Evolutionary conservation across 2,797 vertebrate genomes (phyloP).

Genomic region (Calcarius lapponicus): DNA sequence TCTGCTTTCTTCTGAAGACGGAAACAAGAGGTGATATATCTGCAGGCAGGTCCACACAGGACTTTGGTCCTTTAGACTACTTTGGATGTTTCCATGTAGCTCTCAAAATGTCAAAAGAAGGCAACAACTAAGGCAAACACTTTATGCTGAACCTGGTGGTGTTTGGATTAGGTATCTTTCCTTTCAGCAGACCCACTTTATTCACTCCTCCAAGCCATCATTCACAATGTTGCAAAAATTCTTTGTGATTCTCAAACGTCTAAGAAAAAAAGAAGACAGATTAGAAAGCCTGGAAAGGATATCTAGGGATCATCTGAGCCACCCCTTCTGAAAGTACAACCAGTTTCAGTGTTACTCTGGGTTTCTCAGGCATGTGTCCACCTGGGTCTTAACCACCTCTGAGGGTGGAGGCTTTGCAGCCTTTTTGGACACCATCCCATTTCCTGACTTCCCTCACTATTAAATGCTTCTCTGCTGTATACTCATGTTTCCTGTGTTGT

Average conservation of each 20-base stretch:
- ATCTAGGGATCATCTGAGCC: neutral
- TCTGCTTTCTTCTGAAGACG: neutral
- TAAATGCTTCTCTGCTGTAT: neutral
- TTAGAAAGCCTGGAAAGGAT: neutral
- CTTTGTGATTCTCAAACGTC: neutral
- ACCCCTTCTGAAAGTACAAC: neutral
- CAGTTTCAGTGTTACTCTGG: neutral
- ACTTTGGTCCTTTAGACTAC: neutral
- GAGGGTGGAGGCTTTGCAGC: neutral
- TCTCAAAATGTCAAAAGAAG: neutral
- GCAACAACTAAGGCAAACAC: neutral
- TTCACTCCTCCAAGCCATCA: neutral
- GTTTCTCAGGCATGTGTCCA: neutral
- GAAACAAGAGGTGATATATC: neutral
- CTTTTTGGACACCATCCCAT: neutral
- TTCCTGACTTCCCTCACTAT: neutral
- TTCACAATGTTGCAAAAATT: neutral
- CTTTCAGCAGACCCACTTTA: neutral
- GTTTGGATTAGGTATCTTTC: neutral
- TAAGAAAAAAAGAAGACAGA: neutral
- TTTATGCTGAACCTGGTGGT: neutral
- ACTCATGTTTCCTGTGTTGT: accelerated
- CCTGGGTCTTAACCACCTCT: neutral
- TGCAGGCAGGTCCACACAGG: neutral
- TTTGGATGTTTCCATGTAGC: neutral